Evolutionary conservation across 2,888 invertebrate species (phyloP).

Genomic region (Tridacna crocea): DNA sequence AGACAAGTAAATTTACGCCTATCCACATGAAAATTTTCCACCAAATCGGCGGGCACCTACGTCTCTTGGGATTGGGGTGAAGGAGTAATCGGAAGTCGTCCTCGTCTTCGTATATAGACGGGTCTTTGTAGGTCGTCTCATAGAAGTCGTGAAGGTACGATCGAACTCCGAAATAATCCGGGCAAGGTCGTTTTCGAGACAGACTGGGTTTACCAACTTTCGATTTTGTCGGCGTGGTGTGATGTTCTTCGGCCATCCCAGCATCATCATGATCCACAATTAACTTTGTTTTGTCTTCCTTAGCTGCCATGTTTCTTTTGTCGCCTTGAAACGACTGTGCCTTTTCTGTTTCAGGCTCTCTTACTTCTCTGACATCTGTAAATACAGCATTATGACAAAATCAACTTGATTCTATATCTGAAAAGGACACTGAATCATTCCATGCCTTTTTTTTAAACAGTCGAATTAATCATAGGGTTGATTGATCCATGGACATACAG

Average conservation of each 20-base stretch:
- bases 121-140: slow-evolving; percentile 77
- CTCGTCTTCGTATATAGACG: slow-evolving; percentile 81
- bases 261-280: slow-evolving; percentile 32
- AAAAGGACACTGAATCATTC: no score
- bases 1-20: slow-evolving; percentile 85
- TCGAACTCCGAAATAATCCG: slow-evolving; percentile 85
- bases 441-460: no score
- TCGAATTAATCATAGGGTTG: no score
- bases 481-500: no score
- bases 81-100: slow-evolving; percentile 84
- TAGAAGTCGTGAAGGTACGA: slow-evolving; percentile 86
- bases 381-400: not conserved
- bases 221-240: slow-evolving; percentile 55
- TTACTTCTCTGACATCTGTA: slow-evolving; percentile 12
- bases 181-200: slow-evolving; percentile 80
- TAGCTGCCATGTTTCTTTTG: slow-evolving; percentile 35
- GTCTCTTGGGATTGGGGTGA: slow-evolving; percentile 75
- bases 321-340: slow-evolving; percentile 4
- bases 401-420: no score
- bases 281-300: slow-evolving; percentile 43
- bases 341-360: not conserved
- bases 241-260: slow-evolving; percentile 61
- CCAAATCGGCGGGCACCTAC: slow-evolving; percentile 82
- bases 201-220: slow-evolving; percentile 43
- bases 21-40: slow-evolving; percentile 85